Evolutionary conservation across 2,113 vertebrate genomes (phyloP).

Genomic region (Haplochromis burtoni): DNA sequence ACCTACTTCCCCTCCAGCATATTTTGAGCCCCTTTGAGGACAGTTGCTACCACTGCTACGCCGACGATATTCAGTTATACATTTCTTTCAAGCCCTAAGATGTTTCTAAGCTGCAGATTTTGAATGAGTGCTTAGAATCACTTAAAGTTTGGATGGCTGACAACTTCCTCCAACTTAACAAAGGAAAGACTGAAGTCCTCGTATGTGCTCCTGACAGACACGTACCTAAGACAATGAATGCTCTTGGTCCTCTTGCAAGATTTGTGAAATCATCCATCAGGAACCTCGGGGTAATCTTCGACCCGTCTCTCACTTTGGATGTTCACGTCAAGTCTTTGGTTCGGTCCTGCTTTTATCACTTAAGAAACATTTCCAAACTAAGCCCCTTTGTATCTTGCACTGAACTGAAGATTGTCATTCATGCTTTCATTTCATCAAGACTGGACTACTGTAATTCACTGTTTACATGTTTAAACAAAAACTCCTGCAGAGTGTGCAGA

Average conservation of each 20-base stretch:
- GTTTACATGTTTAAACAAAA: background rate
- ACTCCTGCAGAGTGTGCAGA: background rate
- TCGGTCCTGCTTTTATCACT: too few species aligned
- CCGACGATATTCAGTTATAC: rapidly evolving
- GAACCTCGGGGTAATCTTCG: rapidly evolving
- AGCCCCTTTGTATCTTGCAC: rapidly evolving
- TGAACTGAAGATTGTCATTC: background rate
- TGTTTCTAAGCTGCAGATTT: background rate
- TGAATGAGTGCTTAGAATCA: background rate
- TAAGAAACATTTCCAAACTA: background rate
- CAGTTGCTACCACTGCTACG: rapidly evolving
- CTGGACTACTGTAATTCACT: background rate
- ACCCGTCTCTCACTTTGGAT: rapidly evolving
- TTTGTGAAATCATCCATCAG: background rate
- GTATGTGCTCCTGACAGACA: background rate
- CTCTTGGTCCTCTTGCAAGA: background rate
- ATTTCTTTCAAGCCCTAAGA: background rate
- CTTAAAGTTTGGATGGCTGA: background rate
- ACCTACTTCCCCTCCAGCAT: background rate
- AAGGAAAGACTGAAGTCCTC: background rate
- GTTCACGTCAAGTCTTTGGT: too few species aligned
- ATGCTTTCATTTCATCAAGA: background rate
- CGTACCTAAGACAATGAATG: rapidly evolving
- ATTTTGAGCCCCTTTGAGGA: background rate
- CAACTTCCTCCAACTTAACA: rapidly evolving